These are phyloP conservation scores for Pelochelys cantorii DNA, from an alignment of 2,797 vertebrate genomes.

Conservation along the genomic window DNA sequence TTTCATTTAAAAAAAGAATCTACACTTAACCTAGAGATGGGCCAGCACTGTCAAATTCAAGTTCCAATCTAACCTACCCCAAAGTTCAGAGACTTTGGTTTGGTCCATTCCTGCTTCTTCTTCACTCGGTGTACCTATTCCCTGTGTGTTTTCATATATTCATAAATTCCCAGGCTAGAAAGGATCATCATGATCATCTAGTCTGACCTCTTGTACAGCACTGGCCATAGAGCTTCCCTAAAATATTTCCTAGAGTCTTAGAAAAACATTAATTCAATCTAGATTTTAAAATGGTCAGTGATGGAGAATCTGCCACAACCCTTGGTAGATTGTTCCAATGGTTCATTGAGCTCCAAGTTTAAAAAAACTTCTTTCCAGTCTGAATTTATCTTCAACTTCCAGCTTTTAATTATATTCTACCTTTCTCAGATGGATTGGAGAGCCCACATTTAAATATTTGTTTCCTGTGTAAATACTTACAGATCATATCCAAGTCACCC, in stretches of 20 bases:
- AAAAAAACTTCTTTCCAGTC: not conserved
- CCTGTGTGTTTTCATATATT: fast-evolving
- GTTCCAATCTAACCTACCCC: not conserved
- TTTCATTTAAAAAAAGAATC: not conserved
- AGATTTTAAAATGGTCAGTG: not conserved
- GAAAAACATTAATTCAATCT: not conserved
- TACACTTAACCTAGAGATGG: not conserved
- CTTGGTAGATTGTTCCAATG: not conserved
- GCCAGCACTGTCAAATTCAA: not conserved
- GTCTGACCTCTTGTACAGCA: not conserved
- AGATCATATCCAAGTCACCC: not conserved
- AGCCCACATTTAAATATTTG: not conserved
- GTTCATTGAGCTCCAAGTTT: not conserved
- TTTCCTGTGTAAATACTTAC: not conserved
- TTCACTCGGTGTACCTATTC: not conserved
- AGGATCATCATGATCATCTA: not conserved
- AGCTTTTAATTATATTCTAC: not conserved
- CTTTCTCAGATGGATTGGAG: not conserved
- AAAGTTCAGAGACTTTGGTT: not conserved
- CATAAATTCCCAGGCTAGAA: not conserved
- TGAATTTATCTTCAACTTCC: not conserved
- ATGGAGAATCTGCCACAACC: not conserved
- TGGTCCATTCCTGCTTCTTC: not conserved
- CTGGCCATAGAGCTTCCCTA: not conserved
- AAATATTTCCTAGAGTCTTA: not conserved